Evolutionary conservation across 1,140 invertebrate genomes (phyloP).

Genomic region (Centruroides sculpturatus): DNA sequence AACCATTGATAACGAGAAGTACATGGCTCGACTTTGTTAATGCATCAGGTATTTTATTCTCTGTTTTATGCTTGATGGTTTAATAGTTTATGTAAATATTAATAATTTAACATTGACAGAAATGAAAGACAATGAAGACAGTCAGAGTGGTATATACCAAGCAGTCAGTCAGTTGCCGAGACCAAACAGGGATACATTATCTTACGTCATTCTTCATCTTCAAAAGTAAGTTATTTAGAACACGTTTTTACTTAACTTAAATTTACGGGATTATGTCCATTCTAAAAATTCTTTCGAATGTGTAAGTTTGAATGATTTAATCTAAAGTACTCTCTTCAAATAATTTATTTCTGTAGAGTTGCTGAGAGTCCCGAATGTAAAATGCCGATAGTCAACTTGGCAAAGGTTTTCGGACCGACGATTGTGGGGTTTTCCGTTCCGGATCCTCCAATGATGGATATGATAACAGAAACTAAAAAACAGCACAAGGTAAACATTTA

Average conservation of each 20-base stretch:
- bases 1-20: conserved; percentile 61
- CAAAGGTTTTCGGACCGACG: conserved; percentile 70
- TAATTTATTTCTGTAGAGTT: conserved; percentile 37
- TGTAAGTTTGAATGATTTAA: too few species aligned
- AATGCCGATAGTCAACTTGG: conserved; percentile 62
- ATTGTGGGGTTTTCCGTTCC: conserved; percentile 60
- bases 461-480: conserved; percentile 45
- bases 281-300: too few species aligned
- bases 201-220: conserved; percentile 68
- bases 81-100: neutral
- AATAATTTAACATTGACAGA: conserved; percentile 21
- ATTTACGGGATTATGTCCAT: too few species aligned
- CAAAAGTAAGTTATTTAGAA: conserved; percentile 39
- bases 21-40: conserved; percentile 60
- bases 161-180: conserved; percentile 57
- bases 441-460: conserved; percentile 44
- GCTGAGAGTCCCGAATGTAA: conserved; percentile 51
- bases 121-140: conserved; percentile 31
- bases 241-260: too few species aligned
- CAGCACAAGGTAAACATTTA: conserved; percentile 39
- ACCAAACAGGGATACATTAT: conserved; percentile 73
- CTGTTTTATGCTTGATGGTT: neutral
- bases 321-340: neutral
- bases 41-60: conserved; percentile 38
- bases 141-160: conserved; percentile 39